Percentiles rank a stretch among this genome's conserved stretches.
Evolutionary conservation across 2,888 invertebrate species (phyloP).

Genomic region (Drosophila sordidula): DNA sequence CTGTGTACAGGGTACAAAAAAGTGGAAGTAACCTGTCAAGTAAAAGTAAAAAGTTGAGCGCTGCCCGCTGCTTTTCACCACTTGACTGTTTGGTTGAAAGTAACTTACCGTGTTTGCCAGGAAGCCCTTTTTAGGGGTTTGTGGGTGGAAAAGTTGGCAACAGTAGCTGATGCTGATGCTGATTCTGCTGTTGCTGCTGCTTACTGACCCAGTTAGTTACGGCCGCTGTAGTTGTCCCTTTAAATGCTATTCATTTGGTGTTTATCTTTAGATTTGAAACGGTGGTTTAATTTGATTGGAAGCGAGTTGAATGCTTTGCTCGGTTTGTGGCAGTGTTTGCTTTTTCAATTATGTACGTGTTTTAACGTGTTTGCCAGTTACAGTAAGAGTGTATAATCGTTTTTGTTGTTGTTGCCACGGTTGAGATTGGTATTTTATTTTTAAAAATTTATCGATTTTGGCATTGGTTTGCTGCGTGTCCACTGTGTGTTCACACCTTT

Average conservation of each 20-base stretch:
- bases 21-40: slow-evolving; percentile 4
- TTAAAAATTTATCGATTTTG: slow-evolving; percentile 56
- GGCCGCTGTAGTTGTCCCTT: slow-evolving; percentile 13
- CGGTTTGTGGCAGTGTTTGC: slow-evolving; percentile 49
- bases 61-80: not conserved
- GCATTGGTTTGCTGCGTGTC: slow-evolving; percentile 13
- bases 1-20: not conserved
- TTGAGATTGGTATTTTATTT: slow-evolving; percentile 33
- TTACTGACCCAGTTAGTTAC: slow-evolving; percentile 58
- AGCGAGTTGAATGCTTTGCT: slow-evolving; percentile 19
- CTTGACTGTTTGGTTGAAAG: slow-evolving; percentile 9
- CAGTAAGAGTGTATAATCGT: not conserved
- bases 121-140: slow-evolving; percentile 15
- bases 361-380: slow-evolving; percentile 9
- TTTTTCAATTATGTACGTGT: slow-evolving; percentile 29
- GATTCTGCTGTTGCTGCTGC: slow-evolving; percentile 20
- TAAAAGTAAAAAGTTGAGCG: slow-evolving; percentile 28
- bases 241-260: slow-evolving; percentile 50
- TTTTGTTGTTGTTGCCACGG: slow-evolving; percentile 1
- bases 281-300: slow-evolving; percentile 46
- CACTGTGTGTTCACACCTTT: slow-evolving; percentile 10
- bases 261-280: slow-evolving; percentile 31
- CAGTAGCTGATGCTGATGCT: slow-evolving; percentile 30
- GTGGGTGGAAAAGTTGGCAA: slow-evolving; percentile 47
- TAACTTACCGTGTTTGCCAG: slow-evolving; percentile 55